Evolutionary conservation across 2,113 vertebrate species (phyloP).

Genomic region (Cephalopterus ornatus): DNA sequence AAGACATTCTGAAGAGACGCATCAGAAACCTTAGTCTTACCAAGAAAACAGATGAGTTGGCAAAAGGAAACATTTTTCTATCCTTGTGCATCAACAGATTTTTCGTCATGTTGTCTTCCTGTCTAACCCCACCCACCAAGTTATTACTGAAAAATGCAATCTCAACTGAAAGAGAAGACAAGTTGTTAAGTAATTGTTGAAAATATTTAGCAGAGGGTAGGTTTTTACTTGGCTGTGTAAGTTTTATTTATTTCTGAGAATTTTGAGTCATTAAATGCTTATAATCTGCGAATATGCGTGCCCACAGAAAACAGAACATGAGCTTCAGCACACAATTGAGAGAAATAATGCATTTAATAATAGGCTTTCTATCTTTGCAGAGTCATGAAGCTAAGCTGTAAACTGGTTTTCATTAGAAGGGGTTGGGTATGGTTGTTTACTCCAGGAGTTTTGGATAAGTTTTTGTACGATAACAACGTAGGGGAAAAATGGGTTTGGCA

Average conservation of each 20-base stretch:
- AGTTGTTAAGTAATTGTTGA: neutral
- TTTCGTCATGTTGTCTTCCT: neutral
- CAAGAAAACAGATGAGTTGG: slow-evolving; percentile 30
- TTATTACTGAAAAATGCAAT: slow-evolving; percentile 11
- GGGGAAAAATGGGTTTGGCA: neutral
- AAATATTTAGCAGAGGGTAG: neutral
- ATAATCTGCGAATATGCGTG: neutral
- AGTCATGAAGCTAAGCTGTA: neutral
- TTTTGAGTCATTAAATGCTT: neutral
- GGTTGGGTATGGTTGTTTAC: neutral
- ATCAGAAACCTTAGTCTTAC: neutral
- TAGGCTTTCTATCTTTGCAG: neutral
- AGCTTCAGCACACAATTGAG: neutral
- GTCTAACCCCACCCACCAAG: slow-evolving; percentile 1
- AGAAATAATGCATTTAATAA: neutral
- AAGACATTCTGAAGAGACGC: neutral
- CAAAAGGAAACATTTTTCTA: slow-evolving; percentile 10
- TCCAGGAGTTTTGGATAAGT: neutral
- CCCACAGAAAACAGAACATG: neutral
- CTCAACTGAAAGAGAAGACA: neutral
- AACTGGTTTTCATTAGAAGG: slow-evolving; percentile 28
- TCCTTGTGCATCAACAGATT: neutral
- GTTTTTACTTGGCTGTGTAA: neutral
- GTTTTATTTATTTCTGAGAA: neutral
- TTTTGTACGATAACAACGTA: neutral